A percentile compares a stretch with the other conserved stretches of the same genome.
phyloP scores from a whole-genome alignment of 64 coral and sea anemone genomes.

The Montipora cactus region DNA sequence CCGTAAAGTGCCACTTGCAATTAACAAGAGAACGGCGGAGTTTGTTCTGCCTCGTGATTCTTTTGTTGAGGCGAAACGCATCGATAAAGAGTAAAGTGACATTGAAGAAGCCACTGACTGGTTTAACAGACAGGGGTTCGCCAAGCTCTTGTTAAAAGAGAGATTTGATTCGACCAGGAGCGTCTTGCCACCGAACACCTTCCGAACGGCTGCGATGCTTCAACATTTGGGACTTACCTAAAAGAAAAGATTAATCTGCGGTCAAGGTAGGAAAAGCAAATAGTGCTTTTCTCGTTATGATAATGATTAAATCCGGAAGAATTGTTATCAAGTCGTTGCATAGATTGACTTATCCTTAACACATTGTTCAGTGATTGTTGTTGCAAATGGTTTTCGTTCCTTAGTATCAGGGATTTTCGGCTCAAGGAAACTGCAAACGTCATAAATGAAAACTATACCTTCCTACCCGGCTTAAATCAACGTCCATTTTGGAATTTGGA shows the following conservation, averaged over 20 bases:
- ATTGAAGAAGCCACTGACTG: background rate
- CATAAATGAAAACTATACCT: no score
- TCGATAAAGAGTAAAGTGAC: conserved; percentile 1
- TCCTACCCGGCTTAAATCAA: no score
- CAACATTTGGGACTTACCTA: background rate
- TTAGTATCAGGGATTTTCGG: no score
- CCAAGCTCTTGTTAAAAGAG: background rate
- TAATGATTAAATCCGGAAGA: no score
- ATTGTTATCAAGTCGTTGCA: background rate
- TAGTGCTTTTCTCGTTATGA: background rate
- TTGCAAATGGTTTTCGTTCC: no score
- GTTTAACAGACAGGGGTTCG: conserved; percentile 10
- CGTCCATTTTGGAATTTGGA: no score
- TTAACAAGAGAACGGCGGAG: conserved; percentile 10
- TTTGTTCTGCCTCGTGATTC: background rate
- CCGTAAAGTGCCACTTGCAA: background rate
- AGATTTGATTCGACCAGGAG: background rate
- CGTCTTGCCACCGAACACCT: background rate
- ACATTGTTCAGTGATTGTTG: background rate
- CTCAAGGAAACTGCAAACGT: no score
- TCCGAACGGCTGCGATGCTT: background rate
- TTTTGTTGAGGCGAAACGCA: background rate
- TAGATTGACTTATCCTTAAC: background rate
- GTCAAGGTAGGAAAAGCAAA: conserved; percentile 27
- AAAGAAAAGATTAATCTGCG: background rate